Base-by-base conservation (phyloP, 2,113 vertebrate species). In the Pseudolaguvia tuberculata region DNA sequence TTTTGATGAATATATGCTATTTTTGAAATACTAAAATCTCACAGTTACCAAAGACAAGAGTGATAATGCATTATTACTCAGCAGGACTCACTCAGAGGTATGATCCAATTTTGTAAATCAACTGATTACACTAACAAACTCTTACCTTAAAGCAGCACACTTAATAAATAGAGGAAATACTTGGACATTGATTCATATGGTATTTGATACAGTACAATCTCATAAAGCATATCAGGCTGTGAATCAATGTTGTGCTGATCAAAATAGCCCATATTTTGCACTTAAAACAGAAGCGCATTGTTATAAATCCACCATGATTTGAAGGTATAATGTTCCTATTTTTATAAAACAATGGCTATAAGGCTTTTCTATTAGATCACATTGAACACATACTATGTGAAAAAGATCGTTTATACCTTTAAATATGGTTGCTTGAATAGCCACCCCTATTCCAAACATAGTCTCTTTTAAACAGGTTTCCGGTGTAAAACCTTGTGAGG, bases 91-190 rank as follows among this genome's bases (percentile, higher is more conserved):
- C 39, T 6, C 29, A 56, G 72, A 5, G n/a, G 56, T 66, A 47
- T 29, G 23, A 75, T 66, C 48, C 59, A 66, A 15, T 29, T 52
- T 45, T 47, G 11, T 35, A 63, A 48, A 35, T 10, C 58, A 65
- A 2, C 17, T 55, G 15, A 45, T 74, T 65, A 53, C 48, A 74
- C n/a, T 65, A 65, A 63, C 35, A 39, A 74, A 31, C 72, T 53
- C 29, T n/a, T n/a, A n/a, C 4, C n/a, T 51, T 31, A 42, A 53
- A 53, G 15, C 31, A 65, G 48, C 4, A 35, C 53, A 21, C 21
- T 25, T 65, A 52, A 74, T 65, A 10, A 50, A 53, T 42, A 65
- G 35, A n/a, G 50, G 6, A 61, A 72, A 55, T 15, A 55, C 15
- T 27, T 79, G n/a, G 25, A 72, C 55, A 72, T 29, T 48, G 31